Evolutionary conservation across 2,888 invertebrate species (phyloP).

Genomic region (Neelides folsomi): DNA sequence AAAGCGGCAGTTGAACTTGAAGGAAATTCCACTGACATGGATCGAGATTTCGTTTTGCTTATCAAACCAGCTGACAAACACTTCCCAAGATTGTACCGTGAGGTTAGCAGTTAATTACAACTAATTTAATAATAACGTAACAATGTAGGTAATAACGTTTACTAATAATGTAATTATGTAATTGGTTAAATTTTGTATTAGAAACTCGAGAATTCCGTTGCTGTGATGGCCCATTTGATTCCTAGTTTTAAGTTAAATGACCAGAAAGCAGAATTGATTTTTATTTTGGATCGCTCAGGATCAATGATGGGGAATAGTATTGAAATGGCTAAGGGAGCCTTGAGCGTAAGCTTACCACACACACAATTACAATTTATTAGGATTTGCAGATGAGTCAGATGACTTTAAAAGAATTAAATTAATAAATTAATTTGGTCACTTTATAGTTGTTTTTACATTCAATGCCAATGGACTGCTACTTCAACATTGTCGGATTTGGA

Average conservation of each 20-base stretch:
- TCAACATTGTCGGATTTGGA: conserved; percentile 40
- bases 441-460: conserved; percentile 35
- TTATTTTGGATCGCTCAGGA: conserved; percentile 39
- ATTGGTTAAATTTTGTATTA: conserved; percentile 1
- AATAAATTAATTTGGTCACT: not conserved
- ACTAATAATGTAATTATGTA: no score
- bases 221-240: conserved; percentile 33
- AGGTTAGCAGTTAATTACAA: no score
- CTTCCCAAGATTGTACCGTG: conserved; percentile 40
- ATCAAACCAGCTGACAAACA: conserved; percentile 39
- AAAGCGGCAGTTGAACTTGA: conserved; percentile 10
- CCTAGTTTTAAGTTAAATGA: conserved; percentile 38
- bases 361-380: no score
- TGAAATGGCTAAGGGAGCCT: conserved; percentile 34
- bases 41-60: conserved; percentile 37
- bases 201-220: conserved; percentile 15
- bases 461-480: conserved; percentile 36
- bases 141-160: no score
- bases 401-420: no score
- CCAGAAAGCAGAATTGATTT: conserved; percentile 35
- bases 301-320: conserved; percentile 37
- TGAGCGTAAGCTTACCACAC: no score
- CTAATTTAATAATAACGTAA: no score
- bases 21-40: conserved; percentile 23
- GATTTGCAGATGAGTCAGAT: no score